Conservation (phyloP, 2,888 invertebrate genomes). For the Gymnoscelis rufifasciata region DNA sequence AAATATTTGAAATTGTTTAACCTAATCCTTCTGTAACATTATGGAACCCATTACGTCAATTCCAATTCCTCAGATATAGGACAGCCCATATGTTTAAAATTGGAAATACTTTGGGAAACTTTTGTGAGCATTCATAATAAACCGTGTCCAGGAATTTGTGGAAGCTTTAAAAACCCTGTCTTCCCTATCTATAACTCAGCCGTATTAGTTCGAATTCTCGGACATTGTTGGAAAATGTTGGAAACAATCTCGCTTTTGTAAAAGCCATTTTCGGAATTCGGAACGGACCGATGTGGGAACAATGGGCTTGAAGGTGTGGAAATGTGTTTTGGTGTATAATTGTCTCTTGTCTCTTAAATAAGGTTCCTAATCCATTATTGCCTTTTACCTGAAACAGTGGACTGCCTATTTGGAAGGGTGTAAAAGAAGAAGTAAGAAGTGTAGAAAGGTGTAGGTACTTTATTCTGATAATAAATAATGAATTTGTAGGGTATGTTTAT, state of each 20-base stretch:
- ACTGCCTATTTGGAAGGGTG: not conserved
- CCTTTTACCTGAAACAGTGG: not conserved
- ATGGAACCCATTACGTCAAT: too few relatives aligned
- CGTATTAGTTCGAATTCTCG: constrained; percentile 64
- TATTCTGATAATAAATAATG: too few relatives aligned
- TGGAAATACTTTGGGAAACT: too few relatives aligned
- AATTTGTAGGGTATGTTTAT: too few relatives aligned
- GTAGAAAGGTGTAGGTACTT: too few relatives aligned
- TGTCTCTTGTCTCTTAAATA: constrained; percentile 13
- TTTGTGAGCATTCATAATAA: too few relatives aligned
- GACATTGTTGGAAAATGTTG: constrained; percentile 66
- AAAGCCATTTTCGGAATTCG: constrained; percentile 46
- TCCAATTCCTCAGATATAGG: too few relatives aligned
- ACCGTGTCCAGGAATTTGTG: not conserved
- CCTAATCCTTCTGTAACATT: too few relatives aligned
- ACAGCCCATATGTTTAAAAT: too few relatives aligned
- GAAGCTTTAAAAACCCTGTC: constrained; percentile 4
- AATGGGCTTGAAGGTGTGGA: constrained; percentile 25
- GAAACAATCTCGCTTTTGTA: constrained; percentile 66
- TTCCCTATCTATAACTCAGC: constrained; percentile 2
- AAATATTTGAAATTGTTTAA: too few relatives aligned
- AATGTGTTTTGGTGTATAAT: constrained; percentile 16
- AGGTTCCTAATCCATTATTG: constrained; percentile 3
- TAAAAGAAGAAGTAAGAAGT: too few relatives aligned
- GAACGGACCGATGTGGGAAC: constrained; percentile 36